Conservation (phyloP, 1,140 invertebrate species). For the Ostrea denselamellosa region DNA sequence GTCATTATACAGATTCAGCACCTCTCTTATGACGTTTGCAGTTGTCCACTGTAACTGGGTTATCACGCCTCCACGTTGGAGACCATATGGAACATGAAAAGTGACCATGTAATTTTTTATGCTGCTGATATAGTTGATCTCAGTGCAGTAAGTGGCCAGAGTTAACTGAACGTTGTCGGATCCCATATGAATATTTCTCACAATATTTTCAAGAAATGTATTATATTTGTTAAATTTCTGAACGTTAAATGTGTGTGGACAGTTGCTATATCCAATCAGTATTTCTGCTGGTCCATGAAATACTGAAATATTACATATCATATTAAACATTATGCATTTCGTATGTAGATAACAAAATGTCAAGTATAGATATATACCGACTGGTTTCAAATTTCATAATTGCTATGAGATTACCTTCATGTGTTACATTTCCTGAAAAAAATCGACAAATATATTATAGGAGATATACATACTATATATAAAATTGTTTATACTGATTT, state of each 20-base stretch:
- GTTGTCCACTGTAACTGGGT: constrained; percentile 20
- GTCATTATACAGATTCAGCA: background rate
- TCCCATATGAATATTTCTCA: constrained; percentile 8
- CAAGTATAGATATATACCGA: background rate
- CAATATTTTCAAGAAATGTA: constrained; percentile 11
- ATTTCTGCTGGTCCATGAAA: constrained; percentile 27
- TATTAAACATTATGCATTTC: background rate
- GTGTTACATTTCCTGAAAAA: constrained; percentile 8
- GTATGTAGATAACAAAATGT: background rate
- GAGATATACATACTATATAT: background rate
- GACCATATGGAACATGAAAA: constrained; percentile 16
- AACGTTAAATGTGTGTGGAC: background rate
- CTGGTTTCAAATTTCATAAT: background rate
- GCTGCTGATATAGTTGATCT: background rate
- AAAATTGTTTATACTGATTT: too few species aligned
- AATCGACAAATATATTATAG: background rate
- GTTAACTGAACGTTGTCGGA: constrained; percentile 11
- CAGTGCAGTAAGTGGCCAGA: background rate
- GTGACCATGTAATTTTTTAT: background rate
- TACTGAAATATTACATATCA: constrained; percentile 2
- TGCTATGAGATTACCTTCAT: background rate
- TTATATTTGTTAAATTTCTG: constrained; percentile 35
- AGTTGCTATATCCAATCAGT: constrained; percentile 13
- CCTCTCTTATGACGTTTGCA: constrained; percentile 13
- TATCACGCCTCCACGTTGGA: constrained; percentile 21